Percentiles rank a stretch among this genome's conserved stretches.
phyloP scores from a whole-genome alignment of 2,113 vertebrate species.

The Megaceryle torquata region DNA sequence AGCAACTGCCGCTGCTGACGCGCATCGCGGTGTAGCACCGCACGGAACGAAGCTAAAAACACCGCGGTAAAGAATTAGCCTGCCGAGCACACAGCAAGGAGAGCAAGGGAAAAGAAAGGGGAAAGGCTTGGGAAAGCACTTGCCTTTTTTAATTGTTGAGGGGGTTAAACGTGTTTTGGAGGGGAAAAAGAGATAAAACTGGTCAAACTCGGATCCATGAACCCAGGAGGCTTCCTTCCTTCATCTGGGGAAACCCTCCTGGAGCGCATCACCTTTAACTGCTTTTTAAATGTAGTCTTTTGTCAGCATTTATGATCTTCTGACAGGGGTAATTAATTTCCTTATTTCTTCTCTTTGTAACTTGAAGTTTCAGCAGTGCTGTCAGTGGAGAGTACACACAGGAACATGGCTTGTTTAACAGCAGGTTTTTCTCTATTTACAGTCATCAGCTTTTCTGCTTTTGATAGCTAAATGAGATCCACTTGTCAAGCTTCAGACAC shows the following conservation, averaged over 20 bases:
- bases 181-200: background rate
- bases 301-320: background rate
- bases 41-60: background rate
- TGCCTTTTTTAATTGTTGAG: background rate
- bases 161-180: background rate
- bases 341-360: background rate
- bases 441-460: background rate
- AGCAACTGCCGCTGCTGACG: background rate
- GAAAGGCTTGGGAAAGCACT: background rate
- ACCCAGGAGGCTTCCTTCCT: background rate
- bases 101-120: background rate
- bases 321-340: background rate
- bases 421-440: background rate
- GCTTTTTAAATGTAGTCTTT: background rate
- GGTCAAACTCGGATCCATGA: background rate
- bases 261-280: background rate
- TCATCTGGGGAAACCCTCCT: background rate
- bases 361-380: background rate
- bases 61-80: background rate
- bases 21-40: background rate
- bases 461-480: background rate
- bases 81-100: conserved; percentile 24
- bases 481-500: background rate
- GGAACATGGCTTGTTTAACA: background rate
- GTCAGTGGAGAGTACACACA: background rate